These are phyloP conservation scores for Sycophila sp. DNA, from an alignment of 1,140 invertebrate species.

Conservation along the genomic window DNA sequence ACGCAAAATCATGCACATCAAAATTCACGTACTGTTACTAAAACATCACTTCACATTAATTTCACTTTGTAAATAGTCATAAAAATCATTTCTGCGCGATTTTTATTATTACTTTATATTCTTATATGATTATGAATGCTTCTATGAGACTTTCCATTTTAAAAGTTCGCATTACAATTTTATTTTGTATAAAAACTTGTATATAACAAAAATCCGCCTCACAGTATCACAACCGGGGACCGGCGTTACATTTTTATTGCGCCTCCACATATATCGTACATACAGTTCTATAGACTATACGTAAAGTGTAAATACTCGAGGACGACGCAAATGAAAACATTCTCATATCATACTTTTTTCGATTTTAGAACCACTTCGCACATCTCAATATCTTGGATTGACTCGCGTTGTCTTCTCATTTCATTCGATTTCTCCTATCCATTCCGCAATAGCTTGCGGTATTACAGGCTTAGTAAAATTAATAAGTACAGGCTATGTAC, in stretches of 20 bases:
- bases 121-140: constrained; percentile 26
- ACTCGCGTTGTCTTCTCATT: constrained; percentile 29
- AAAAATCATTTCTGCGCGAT: no score
- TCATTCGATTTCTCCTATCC: constrained; percentile 23
- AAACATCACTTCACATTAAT: no score
- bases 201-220: constrained; percentile 45
- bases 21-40: no score
- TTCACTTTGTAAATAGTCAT: no score
- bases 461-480: constrained; percentile 63
- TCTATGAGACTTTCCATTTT: constrained; percentile 14
- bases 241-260: constrained; percentile 42
- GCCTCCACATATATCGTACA: constrained; percentile 1
- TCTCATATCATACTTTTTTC: constrained; percentile 1
- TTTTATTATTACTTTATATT: constrained; percentile 13
- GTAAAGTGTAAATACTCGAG: constrained; percentile 26
- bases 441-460: constrained; percentile 34
- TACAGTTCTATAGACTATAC: constrained; percentile 28
- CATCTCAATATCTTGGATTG: constrained; percentile 26
- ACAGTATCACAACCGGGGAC: constrained; percentile 55
- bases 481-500: constrained; percentile 68
- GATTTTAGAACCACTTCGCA: constrained; percentile 8
- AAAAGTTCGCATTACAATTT: constrained; percentile 24
- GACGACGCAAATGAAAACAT: constrained; percentile 32
- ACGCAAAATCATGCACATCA: constrained; percentile 4
- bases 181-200: constrained; percentile 39